A percentile compares a stretch with the other conserved stretches of the same genome.
Evolutionary conservation across 2,888 invertebrate genomes (phyloP).

Genomic region (Creontiades dilutus): DNA sequence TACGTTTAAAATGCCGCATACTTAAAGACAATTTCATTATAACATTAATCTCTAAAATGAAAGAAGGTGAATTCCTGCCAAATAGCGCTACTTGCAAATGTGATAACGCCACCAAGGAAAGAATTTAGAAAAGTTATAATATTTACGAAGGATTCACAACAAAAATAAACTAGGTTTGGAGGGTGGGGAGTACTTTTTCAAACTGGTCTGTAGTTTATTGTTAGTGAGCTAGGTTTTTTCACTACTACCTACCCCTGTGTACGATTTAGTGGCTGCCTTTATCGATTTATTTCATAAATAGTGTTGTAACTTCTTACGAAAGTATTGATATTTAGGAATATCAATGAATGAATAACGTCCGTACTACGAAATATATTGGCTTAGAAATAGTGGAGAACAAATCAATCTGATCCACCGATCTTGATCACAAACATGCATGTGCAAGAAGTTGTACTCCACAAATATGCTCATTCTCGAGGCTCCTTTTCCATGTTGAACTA

Average conservation of each 20-base stretch:
- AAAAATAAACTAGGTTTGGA: neutral
- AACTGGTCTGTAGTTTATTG: neutral
- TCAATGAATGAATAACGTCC: no score
- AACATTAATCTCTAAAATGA: neutral
- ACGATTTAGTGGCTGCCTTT: neutral
- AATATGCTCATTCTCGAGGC: no score
- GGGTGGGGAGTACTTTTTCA: neutral
- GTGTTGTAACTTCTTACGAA: no score
- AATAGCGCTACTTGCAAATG: slow-evolving; percentile 45
- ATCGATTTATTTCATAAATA: no score
- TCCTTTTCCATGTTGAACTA: no score
- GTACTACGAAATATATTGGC: no score
- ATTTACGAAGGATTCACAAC: neutral
- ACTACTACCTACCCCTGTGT: neutral
- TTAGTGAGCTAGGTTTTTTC: neutral
- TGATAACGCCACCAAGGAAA: slow-evolving; percentile 45
- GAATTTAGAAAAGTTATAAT: neutral
- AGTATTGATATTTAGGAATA: no score
- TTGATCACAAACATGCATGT: no score
- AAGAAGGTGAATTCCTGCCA: slow-evolving; percentile 49
- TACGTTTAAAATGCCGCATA: neutral
- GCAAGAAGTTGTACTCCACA: no score
- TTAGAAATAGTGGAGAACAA: no score
- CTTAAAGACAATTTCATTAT: slow-evolving; percentile 27
- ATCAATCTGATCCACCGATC: no score